Evolutionary conservation across 2,797 vertebrate species (phyloP), one percentile per base, ranked within the genome.

Genomic region (Pipistrellus pipistrellus): DNA sequence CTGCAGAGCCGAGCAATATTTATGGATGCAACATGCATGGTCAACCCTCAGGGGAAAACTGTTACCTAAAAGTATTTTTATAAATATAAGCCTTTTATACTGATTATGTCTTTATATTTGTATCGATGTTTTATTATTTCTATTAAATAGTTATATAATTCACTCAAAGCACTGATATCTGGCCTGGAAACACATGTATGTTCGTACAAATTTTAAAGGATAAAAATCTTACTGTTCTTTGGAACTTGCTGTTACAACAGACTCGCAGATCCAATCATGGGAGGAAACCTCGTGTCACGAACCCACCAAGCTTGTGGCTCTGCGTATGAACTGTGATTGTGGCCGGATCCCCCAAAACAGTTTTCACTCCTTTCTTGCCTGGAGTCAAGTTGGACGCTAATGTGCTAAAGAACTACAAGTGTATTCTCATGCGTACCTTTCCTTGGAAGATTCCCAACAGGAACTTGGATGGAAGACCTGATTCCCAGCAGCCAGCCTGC

Each of bases 111-210:
- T 98, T 98, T 98, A 98, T 98, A 99, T 98, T 98, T 99, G 98
- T 99, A 98, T 98, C 97, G 4, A 98, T 98, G 97, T 98, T 98
- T 98, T 98, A 98, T 98, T 98, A 97, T 99, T 98, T 98, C 98
- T 99, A 98, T 98, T 98, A 98, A 98, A 99, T 99, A 98, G 98
- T 95, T 98, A 98, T 98, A 98, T 99, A 98, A 97, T 99, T 99
- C 98, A 98, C 98, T 99, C 98, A 99, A 99, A 99, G 99, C 99
- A 99, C 99, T 99, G 99, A 99, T 99, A 98, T 98, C 98, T 98
- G 98, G 98, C 98, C 95, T 97, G 97, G 97, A 95, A 95, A 97
- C 94, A 89, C 85, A 20, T 94, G 53, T 94, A 85, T 51, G 8
- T 90, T 41, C 76, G 72, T 93, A 87, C 57, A 80, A 44, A 89